A percentile compares a stretch with the other conserved stretches of the same genome.
Evolutionary conservation across 2,797 vertebrate species (phyloP).

Genomic region (Muraenolepis orangiensis): DNA sequence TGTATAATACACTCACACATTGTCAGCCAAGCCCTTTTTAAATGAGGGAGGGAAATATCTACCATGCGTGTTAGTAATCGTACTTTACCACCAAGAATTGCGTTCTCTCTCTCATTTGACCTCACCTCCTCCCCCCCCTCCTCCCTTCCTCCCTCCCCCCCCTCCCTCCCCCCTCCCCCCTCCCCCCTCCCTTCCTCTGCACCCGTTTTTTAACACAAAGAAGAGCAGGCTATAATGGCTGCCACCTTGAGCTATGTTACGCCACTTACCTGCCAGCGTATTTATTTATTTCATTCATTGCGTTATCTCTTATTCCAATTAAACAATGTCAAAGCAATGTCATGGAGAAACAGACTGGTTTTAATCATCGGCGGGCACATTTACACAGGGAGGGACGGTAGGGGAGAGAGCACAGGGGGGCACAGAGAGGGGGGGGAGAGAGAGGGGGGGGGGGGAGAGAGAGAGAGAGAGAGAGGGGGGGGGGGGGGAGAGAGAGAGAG

Average conservation of each 20-base stretch:
- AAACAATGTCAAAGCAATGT: conserved; percentile 76
- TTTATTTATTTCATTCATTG: conserved; percentile 75
- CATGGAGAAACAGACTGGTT: conserved; percentile 73
- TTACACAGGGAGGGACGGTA: conserved; percentile 29
- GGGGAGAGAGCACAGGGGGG: conserved; percentile 4
- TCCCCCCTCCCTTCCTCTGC: conserved; percentile 64
- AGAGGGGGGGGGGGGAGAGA: too few species aligned
- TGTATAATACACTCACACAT: conserved; percentile 41
- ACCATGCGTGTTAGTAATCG: conserved; percentile 1
- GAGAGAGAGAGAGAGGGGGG: conserved; percentile 41
- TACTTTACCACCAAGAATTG: conserved; percentile 54
- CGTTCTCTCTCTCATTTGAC: conserved; percentile 40
- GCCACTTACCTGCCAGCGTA: conserved; percentile 72
- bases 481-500: conserved; percentile 43
- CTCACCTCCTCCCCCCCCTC: too few species aligned
- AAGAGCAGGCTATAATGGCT: conserved; percentile 70
- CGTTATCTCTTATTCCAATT: conserved; percentile 74
- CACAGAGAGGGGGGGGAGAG: too few species aligned
- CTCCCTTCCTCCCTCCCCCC: too few species aligned
- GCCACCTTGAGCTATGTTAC: conserved; percentile 70
- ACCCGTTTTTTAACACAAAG: conserved; percentile 64
- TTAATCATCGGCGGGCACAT: conserved; percentile 69
- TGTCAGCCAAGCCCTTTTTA: conserved; percentile 13
- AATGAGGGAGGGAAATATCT: too few species aligned
- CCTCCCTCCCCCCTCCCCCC: conserved; percentile 22